Conservation (phyloP, 1,140 invertebrate species). For the Drosophila insularis region DNA sequence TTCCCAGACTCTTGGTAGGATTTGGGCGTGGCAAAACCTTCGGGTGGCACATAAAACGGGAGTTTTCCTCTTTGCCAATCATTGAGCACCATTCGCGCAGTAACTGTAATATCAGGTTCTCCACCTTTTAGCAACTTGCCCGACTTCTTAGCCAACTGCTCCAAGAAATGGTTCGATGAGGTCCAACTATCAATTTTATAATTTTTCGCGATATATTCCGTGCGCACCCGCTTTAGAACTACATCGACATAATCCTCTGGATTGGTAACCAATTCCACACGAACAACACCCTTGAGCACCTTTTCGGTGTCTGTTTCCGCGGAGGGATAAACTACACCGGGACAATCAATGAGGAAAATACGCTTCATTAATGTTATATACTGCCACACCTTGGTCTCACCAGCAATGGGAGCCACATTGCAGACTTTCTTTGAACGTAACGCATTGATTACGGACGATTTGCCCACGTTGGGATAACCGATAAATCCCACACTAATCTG, state of each 20-base stretch:
- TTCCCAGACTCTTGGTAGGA: constrained; percentile 56
- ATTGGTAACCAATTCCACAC: constrained; percentile 96
- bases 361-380: constrained; percentile 99
- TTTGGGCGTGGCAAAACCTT: constrained; percentile 87
- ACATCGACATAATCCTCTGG: constrained; percentile 97
- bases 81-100: constrained; percentile 97
- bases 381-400: constrained; percentile 99
- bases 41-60: constrained; percentile 95
- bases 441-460: constrained; percentile 99
- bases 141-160: constrained; percentile 92
- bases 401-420: constrained; percentile 99
- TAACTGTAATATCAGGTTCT: constrained; percentile 94
- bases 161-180: constrained; percentile 94
- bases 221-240: constrained; percentile 93
- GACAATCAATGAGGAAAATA: constrained; percentile 99
- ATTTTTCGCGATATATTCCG: constrained; percentile 95
- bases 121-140: constrained; percentile 98
- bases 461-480: constrained; percentile 99
- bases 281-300: constrained; percentile 97
- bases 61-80: constrained; percentile 99
- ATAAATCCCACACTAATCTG: constrained; percentile 99
- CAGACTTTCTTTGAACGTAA: constrained; percentile 97
- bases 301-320: constrained; percentile 96
- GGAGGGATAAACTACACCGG: constrained; percentile 98
- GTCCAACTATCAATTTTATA: constrained; percentile 94